These are phyloP conservation scores for Periophthalmodon schlosseri DNA, from an alignment of 2,113 vertebrate genomes.

Conservation along the genomic window DNA sequence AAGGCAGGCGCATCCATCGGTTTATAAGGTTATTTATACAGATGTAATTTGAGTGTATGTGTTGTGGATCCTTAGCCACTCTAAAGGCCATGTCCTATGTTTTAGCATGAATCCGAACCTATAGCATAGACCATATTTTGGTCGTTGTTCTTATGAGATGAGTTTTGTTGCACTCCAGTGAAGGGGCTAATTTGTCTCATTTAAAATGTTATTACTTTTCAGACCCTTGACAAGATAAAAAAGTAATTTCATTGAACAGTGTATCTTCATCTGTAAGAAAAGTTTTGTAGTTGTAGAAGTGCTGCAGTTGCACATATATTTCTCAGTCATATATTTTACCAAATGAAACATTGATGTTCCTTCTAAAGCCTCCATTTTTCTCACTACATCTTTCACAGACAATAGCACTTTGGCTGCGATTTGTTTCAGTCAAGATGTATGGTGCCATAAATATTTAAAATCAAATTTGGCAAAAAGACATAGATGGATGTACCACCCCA, in stretches of 20 bases:
- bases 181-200: background rate
- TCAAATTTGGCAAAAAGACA: constrained; percentile 99
- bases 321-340: constrained; percentile 87
- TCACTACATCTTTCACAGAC: constrained; percentile 91
- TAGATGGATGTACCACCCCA: constrained; percentile 90
- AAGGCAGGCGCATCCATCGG: background rate
- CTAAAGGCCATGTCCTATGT: too few relatives aligned
- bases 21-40: background rate
- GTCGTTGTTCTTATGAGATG: background rate
- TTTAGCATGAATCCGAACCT: too few relatives aligned
- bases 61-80: too few relatives aligned
- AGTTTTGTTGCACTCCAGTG: background rate
- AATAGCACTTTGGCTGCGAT: constrained; percentile 98
- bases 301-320: constrained; percentile 79
- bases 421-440: constrained; percentile 97
- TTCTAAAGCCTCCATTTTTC: constrained; percentile 96
- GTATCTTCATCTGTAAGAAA: constrained; percentile 29
- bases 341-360: constrained; percentile 99
- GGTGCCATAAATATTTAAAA: constrained; percentile 99
- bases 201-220: constrained; percentile 1
- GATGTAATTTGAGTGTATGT: too few relatives aligned
- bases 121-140: too few relatives aligned
- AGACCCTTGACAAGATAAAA: background rate
- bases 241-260: background rate
- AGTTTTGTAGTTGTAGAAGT: constrained; percentile 70